Evolutionary conservation across 1,140 invertebrate genomes (phyloP).

Genomic region (Dinothrombium tinctorium): DNA sequence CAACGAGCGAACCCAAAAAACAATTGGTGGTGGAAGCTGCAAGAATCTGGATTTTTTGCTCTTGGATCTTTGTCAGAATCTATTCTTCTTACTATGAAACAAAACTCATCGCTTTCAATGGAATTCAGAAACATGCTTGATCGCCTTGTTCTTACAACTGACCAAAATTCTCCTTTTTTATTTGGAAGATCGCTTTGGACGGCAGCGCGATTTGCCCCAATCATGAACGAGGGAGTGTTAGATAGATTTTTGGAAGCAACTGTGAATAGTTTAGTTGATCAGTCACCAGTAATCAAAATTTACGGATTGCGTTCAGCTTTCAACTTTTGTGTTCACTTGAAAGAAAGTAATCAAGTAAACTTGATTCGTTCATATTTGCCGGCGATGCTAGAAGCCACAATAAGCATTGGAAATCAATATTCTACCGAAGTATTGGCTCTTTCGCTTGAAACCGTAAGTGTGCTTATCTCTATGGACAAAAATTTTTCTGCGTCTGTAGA

Average conservation of each 20-base stretch:
- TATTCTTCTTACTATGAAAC: slow-evolving; percentile 24
- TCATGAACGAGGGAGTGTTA: slow-evolving; percentile 27
- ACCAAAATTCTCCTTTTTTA: slow-evolving; percentile 31
- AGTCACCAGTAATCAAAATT: slow-evolving; percentile 26
- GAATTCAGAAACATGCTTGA: slow-evolving; percentile 9
- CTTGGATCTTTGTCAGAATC: slow-evolving; percentile 30
- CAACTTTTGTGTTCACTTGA: slow-evolving; percentile 32
- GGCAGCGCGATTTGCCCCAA: slow-evolving; percentile 36
- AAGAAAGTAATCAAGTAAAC: slow-evolving; percentile 20
- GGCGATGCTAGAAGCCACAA: slow-evolving; percentile 26
- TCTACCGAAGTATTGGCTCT: slow-evolving; percentile 36
- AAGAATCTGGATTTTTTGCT: slow-evolving; percentile 44
- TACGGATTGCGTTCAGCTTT: slow-evolving; percentile 24
- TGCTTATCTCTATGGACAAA: slow-evolving; percentile 39
- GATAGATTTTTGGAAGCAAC: slow-evolving; percentile 35
- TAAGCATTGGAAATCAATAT: slow-evolving; percentile 27
- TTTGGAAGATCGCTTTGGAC: slow-evolving; percentile 44
- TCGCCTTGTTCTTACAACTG: background rate
- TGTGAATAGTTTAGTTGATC: slow-evolving; percentile 32
- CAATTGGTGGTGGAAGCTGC: slow-evolving; percentile 39
- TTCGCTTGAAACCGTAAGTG: slow-evolving; percentile 37
- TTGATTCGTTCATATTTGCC: slow-evolving; percentile 26
- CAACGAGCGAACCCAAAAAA: slow-evolving; percentile 22
- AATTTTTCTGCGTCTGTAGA: slow-evolving; percentile 38
- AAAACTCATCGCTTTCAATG: slow-evolving; percentile 1